Evolutionary conservation across 2,113 vertebrate genomes (phyloP).

Genomic region (Ia io): DNA sequence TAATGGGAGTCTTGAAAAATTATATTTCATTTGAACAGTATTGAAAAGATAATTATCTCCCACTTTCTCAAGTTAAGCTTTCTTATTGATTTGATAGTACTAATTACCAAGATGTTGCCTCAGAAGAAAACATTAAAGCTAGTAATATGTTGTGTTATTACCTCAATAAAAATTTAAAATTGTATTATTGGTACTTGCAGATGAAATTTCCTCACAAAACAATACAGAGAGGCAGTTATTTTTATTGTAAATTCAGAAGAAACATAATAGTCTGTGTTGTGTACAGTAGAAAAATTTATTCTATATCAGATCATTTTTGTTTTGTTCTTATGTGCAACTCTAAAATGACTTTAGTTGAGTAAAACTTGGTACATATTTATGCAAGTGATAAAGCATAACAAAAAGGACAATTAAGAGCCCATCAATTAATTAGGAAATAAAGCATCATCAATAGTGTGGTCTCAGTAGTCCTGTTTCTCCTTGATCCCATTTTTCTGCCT

Average conservation of each 20-base stretch:
- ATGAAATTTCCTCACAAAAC: background rate
- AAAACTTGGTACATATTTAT: background rate
- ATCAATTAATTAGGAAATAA: background rate
- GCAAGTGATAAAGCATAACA: background rate
- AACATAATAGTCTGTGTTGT: background rate
- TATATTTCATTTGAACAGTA: background rate
- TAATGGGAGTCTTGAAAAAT: background rate
- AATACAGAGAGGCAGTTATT: background rate
- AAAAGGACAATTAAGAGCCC: background rate
- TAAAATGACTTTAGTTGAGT: background rate
- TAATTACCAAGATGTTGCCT: background rate
- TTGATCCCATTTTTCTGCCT: background rate
- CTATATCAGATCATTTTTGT: background rate
- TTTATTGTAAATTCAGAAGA: background rate
- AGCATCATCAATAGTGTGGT: background rate
- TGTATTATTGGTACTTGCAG: background rate
- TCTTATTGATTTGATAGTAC: background rate
- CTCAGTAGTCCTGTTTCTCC: background rate
- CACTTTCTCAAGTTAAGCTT: background rate
- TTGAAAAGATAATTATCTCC: background rate
- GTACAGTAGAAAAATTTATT: background rate
- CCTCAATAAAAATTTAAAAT: background rate
- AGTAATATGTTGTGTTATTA: background rate
- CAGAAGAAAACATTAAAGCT: background rate
- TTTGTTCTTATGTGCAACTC: background rate